Conservation (phyloP, 2,797 vertebrate genomes). For the Gila robusta region DNA sequence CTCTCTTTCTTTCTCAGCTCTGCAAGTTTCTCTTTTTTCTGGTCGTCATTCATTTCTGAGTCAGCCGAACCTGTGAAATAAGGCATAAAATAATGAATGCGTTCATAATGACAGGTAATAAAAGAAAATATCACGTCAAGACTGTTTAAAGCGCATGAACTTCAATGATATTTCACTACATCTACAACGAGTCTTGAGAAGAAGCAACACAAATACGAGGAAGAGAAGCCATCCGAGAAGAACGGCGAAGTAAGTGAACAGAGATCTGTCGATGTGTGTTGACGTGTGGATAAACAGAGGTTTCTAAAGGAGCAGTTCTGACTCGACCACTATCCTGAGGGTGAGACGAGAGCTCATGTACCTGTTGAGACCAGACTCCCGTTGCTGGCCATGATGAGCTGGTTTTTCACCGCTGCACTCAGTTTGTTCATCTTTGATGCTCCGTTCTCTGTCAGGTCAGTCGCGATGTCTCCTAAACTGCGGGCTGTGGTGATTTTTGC, state of each 20-base stretch:
- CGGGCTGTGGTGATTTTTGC: conserved; percentile 90
- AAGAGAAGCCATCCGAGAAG: neutral
- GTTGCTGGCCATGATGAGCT: conserved; percentile 95
- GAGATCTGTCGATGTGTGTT: neutral
- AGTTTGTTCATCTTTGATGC: conserved; percentile 85
- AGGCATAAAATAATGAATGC: neutral
- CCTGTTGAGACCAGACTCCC: conserved; percentile 97
- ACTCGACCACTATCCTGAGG: neutral
- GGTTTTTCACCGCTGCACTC: conserved; percentile 87
- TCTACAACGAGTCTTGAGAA: neutral
- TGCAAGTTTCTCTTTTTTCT: conserved; percentile 92
- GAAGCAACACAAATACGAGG: neutral
- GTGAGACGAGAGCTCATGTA: conserved; percentile 62
- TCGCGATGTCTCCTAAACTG: conserved; percentile 92
- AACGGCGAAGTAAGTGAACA: neutral
- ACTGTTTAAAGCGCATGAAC: neutral
- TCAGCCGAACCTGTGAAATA: conserved; percentile 82
- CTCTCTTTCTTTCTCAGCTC: conserved; percentile 93
- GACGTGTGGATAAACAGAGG: neutral
- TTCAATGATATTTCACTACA: neutral
- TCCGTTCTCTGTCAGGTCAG: conserved; percentile 91
- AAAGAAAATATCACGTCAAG: neutral
- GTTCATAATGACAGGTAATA: neutral
- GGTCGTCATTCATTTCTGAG: conserved; percentile 92
- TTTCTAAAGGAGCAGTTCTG: neutral